Evolutionary conservation across 2,888 invertebrate genomes (phyloP), one percentile per base, ranked within the genome.

Genomic region (Chirona hameri): DNA sequence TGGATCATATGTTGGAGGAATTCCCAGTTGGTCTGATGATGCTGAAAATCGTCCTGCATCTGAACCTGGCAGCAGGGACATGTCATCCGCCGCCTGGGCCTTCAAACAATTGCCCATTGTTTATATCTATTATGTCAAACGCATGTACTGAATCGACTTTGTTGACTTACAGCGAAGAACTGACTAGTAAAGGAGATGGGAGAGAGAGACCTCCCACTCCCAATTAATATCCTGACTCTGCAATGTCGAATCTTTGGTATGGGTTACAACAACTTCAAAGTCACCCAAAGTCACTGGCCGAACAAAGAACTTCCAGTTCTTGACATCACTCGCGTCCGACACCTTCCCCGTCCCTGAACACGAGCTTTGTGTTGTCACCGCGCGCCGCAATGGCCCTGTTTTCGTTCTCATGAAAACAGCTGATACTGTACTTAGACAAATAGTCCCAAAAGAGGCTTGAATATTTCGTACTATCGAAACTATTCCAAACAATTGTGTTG

Each of bases 71-170:
- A 83, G 82, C 39, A 81, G 76, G 2, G 76, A 82, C 57, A 83
- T 82, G 81, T 83, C 83, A 29, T 83, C 83, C 1, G 83, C 82
- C 7, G 82, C 81, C 10, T 81, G 82, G 7, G 83, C 80, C 76
- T 83, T 82, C 24, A 83, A 82, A 31, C 83, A 83, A 29, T 83
- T 83, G 21, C 83, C 83, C 83, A 83, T 83, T n/a, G 52, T 29
- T 10, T 2, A 5, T 46, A 24, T 79, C 65, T 39, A 39, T 27
- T 60, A 60, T 24, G 60, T 24, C 24, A 60, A 2, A 21, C 60
- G 60, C 60, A 60, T 24, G 39, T 39, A 21, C 14, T 21, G 60
- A 7, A 21, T 18, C 60, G 2, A 60, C 60, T 18, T 9, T 12
- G 52, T 52, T 18, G 52, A 52, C 52, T 52, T 52, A 12, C 18